Base-by-base conservation (phyloP, 23 tunicate genomes). In the Pegea sp. region DNA sequence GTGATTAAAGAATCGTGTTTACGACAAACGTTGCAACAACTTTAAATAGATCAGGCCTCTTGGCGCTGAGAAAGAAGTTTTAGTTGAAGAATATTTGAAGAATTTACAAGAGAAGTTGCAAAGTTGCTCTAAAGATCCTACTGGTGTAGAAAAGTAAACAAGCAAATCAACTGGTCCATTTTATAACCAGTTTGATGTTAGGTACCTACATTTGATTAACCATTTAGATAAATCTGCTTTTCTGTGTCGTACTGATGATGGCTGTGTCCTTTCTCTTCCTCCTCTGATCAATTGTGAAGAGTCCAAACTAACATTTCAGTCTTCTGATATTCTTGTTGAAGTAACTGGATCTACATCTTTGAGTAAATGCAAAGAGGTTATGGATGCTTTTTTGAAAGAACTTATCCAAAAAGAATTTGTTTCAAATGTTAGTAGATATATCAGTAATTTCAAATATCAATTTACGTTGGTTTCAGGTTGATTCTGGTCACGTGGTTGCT, bases 341-440 rank as follows among this genome's bases (percentile, higher is more conserved):
- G 95, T 78, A 59, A 72, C 95, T 26, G 80, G 95, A n/a, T 59
- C 74, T 16, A 69, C 73, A 49, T 75, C 72, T 29, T 50, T 73
- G 33, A 58, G 61, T 22, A 27, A 54, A 18, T 84, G 95, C 62
- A 84, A 84, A 57, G 31, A 32, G 2, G 67, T 84, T 6, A 42
- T 84, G 76, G 84, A 84, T 34, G 73, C 60, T 33, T 30, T 84
- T 3, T 48, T 84, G 21, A 59, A 67, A 44, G 42, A 30, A 44
- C 63, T 84, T 76, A 68, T 68, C 28, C 71, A 84, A 24, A 28
- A 67, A 33, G 76, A 77, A 50, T 62, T 67, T 54, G 44, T 52
- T 52, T 84, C 95, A n/a, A 26, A 29, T 1, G 22, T n/a, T n/a
- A n/a, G n/a, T n/a, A n/a, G n/a, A n/a, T n/a, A n/a, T n/a, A n/a